Conservation (phyloP, 2,888 invertebrate species). For the Lepidonotus clava region DNA sequence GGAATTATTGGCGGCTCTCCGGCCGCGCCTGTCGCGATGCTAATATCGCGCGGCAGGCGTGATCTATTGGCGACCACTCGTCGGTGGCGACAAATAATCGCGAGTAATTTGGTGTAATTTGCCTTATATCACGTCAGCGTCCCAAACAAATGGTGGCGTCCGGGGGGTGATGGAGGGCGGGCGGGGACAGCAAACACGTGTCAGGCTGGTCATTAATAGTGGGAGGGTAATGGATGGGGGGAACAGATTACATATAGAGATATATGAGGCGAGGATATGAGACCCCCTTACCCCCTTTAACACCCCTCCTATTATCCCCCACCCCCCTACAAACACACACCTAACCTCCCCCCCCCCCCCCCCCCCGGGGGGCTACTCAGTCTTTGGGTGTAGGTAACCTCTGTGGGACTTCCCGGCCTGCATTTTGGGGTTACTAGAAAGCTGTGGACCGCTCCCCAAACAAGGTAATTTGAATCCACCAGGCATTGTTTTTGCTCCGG, state of each 20-base stretch:
- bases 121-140: slow-evolving; percentile 38
- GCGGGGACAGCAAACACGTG: slow-evolving; percentile 39
- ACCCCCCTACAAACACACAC: not conserved
- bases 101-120: slow-evolving; percentile 48
- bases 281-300: not conserved
- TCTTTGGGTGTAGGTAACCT: too few species aligned
- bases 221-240: not conserved
- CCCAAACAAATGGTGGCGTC: slow-evolving; percentile 1
- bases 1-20: slow-evolving; percentile 3
- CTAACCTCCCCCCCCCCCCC: not conserved
- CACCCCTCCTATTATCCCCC: not conserved
- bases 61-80: slow-evolving; percentile 29
- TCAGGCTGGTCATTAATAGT: slow-evolving; percentile 29
- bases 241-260: slow-evolving; percentile 37
- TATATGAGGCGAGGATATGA: slow-evolving; percentile 33
- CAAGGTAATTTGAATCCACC: too few species aligned
- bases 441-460: too few species aligned
- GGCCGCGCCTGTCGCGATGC: not conserved
- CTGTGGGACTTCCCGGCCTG: too few species aligned
- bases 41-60: slow-evolving; percentile 6
- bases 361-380: too few species aligned
- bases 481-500: too few species aligned
- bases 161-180: slow-evolving; percentile 17
- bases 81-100: slow-evolving; percentile 22
- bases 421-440: too few species aligned